A percentile compares a stretch with the other conserved stretches of the same genome.
Evolutionary conservation across 1,140 invertebrate genomes (phyloP).

Genomic region (Orchesella cincta): DNA sequence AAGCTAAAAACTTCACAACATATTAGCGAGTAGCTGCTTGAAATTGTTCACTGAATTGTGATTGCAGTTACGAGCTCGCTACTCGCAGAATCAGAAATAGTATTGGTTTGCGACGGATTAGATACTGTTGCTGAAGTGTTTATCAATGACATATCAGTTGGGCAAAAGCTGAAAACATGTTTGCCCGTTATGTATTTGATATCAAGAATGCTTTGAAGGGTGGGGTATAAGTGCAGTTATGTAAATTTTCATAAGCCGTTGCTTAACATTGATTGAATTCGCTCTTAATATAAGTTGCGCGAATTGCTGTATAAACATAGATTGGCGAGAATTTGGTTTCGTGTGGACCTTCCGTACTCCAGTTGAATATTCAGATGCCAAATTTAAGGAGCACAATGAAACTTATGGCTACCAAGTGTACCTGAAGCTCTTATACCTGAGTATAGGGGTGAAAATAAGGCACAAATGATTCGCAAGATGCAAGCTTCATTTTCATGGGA

Average conservation of each 20-base stretch:
- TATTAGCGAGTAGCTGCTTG: not conserved
- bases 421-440: constrained; percentile 73
- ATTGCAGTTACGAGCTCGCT: constrained; percentile 50
- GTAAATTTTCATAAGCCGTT: not conserved
- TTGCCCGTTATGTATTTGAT: constrained; percentile 76
- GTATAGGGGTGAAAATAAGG: constrained; percentile 92
- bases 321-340: constrained; percentile 70
- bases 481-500: constrained; percentile 77
- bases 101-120: constrained; percentile 78
- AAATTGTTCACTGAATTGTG: constrained; percentile 16
- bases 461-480: constrained; percentile 93
- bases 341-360: constrained; percentile 77
- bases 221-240: not conserved
- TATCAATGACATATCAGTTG: constrained; percentile 71
- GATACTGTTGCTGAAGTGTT: constrained; percentile 79
- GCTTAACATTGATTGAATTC: not conserved
- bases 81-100: constrained; percentile 54
- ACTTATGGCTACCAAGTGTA: constrained; percentile 67
- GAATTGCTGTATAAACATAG: constrained; percentile 56
- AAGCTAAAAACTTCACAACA: no score
- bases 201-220: constrained; percentile 68
- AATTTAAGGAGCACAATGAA: constrained; percentile 61
- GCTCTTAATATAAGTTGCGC: no score
- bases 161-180: constrained; percentile 84
- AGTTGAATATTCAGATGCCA: constrained; percentile 65